Conservation (phyloP, 2,113 vertebrate species). For the Sminthopsis crassicaudata region DNA sequence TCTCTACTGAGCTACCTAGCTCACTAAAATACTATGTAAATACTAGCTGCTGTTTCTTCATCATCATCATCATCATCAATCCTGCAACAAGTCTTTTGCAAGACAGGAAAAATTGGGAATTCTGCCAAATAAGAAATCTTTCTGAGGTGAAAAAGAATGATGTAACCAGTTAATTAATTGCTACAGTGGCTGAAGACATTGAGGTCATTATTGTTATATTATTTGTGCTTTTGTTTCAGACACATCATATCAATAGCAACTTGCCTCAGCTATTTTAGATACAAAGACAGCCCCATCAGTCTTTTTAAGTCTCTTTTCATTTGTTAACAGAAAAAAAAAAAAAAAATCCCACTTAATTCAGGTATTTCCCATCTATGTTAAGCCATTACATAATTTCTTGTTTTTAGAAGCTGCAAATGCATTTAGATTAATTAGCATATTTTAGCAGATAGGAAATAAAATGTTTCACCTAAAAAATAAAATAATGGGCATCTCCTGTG, state of each 20-base stretch:
- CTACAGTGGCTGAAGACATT: background rate
- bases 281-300: background rate
- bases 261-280: background rate
- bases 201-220: background rate
- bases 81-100: background rate
- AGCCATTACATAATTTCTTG: background rate
- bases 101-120: background rate
- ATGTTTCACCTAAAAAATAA: background rate
- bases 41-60: background rate
- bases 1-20: background rate
- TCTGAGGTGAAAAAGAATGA: background rate
- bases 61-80: background rate
- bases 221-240: background rate
- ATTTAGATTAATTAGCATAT: background rate
- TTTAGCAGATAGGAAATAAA: background rate
- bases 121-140: background rate
- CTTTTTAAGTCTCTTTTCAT: background rate
- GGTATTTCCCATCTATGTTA: background rate
- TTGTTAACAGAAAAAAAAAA: background rate
- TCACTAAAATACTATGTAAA: background rate
- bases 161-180: background rate
- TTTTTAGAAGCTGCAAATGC: background rate
- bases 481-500: background rate
- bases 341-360: background rate
- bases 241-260: background rate